These are phyloP conservation scores for Malacoctenus gilli DNA, from an alignment of 2,797 vertebrate species.

Conservation along the genomic window DNA sequence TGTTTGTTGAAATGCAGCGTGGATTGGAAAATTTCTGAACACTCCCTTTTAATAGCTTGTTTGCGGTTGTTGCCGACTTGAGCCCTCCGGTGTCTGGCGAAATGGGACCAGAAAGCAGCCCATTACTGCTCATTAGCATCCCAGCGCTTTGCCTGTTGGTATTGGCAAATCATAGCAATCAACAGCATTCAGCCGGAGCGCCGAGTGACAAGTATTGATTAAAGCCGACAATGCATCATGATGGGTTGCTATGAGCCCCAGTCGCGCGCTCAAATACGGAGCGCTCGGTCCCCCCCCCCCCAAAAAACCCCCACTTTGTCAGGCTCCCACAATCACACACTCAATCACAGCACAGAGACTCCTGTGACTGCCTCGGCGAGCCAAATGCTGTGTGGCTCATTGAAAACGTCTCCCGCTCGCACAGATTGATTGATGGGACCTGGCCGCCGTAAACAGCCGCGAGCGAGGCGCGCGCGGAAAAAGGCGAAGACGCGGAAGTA, in stretches of 20 bases:
- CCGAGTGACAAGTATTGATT: constrained; percentile 76
- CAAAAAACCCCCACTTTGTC: constrained; percentile 46
- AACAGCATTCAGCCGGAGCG: constrained; percentile 57
- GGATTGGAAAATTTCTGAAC: constrained; percentile 32
- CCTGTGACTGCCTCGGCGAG: constrained; percentile 37
- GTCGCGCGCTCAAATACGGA: constrained; percentile 41
- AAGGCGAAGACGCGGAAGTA: constrained; percentile 30
- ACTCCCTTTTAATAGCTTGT: constrained; percentile 41
- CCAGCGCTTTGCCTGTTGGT: constrained; percentile 62
- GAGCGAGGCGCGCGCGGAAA: constrained; percentile 27
- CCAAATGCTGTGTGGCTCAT: constrained; percentile 36
- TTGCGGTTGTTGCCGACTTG: constrained; percentile 46
- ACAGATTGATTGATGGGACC: constrained; percentile 29
- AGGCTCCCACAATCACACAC: constrained; percentile 27
- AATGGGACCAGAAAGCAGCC: constrained; percentile 56
- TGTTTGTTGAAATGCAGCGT: constrained; percentile 24
- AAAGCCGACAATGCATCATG: constrained; percentile 72
- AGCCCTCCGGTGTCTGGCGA: constrained; percentile 50
- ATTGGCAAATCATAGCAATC: constrained; percentile 74
- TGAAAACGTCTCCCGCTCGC: constrained; percentile 34
- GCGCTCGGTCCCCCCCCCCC: constrained; percentile 40
- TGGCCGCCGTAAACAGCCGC: constrained; percentile 12
- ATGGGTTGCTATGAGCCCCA: constrained; percentile 64
- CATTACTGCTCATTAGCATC: constrained; percentile 74
- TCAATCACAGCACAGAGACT: constrained; percentile 47